phyloP scores from a whole-genome alignment of 2,888 invertebrate genomes.

The Philonicus albiceps region DNA sequence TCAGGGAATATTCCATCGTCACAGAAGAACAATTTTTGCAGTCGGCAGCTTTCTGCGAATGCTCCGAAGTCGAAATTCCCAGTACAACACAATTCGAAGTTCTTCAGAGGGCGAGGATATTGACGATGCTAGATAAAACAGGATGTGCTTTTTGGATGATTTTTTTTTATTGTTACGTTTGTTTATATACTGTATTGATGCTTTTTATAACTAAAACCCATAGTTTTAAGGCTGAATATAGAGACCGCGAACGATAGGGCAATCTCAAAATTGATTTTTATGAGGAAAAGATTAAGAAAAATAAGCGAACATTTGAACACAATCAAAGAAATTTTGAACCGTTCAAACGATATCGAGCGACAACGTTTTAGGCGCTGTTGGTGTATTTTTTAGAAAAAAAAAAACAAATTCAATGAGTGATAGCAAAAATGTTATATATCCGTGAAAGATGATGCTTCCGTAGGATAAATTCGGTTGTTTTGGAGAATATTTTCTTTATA shows the following conservation, averaged over 20 bases:
- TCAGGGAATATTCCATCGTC: conserved; percentile 80
- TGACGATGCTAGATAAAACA: conserved; percentile 63
- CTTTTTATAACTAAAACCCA: conserved; percentile 27
- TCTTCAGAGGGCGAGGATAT: conserved; percentile 63
- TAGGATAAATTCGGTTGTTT: conserved; percentile 31
- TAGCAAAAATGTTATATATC: conserved; percentile 17
- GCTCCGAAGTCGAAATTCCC: conserved; percentile 77
- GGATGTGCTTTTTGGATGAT: conserved; percentile 4
- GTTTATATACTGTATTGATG: conserved; percentile 26
- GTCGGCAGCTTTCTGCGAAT: conserved; percentile 78
- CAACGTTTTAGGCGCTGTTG: background rate
- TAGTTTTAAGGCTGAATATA: conserved; percentile 19
- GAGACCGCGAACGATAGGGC: background rate
- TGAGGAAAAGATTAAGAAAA: background rate
- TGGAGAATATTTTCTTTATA: background rate
- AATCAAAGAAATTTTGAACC: background rate
- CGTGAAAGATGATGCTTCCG: conserved; percentile 22
- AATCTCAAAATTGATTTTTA: background rate
- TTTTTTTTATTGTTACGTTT: conserved; percentile 16
- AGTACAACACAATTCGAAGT: conserved; percentile 76
- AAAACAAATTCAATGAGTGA: background rate
- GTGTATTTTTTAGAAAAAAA: background rate
- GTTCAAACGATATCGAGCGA: background rate
- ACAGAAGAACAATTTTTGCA: conserved; percentile 78
- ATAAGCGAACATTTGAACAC: background rate